Conservation (phyloP, 2,113 vertebrate genomes). For the Oxyura jamaicensis region DNA sequence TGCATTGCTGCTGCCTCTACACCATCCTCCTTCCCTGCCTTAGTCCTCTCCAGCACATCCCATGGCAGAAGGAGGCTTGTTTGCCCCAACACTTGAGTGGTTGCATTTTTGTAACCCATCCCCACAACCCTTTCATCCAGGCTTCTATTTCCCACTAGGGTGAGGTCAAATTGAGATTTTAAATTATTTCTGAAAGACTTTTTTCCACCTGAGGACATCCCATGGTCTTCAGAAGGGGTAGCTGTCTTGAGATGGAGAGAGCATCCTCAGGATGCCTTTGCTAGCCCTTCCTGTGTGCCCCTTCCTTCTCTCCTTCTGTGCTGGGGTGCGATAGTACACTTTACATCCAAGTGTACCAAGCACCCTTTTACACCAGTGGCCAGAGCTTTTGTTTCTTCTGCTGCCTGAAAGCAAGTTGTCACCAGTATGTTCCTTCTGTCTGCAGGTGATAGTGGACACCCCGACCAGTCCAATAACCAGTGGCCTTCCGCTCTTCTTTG, state of each 20-base stretch:
- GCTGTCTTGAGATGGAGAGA: neutral
- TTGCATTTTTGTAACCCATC: neutral
- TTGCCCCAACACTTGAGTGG: fast-evolving
- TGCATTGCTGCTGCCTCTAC: neutral
- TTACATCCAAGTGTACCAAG: neutral
- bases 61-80: neutral
- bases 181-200: neutral
- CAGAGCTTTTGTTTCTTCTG: neutral
- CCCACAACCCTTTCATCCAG: neutral
- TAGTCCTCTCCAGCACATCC: neutral
- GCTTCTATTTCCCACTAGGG: neutral
- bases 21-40: neutral
- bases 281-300: neutral
- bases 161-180: neutral
- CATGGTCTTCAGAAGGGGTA: neutral
- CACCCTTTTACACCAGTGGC: neutral
- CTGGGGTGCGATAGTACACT: neutral
- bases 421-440: neutral
- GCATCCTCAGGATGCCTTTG: too few species aligned
- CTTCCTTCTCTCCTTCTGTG: neutral
- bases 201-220: neutral
- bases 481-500: constrained; percentile 96
- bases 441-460: constrained; percentile 95
- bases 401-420: neutral
- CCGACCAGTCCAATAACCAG: constrained; percentile 98